These are phyloP conservation scores for Copidosoma floridanum DNA, from an alignment of 1,140 invertebrate species.

Conservation along the genomic window DNA sequence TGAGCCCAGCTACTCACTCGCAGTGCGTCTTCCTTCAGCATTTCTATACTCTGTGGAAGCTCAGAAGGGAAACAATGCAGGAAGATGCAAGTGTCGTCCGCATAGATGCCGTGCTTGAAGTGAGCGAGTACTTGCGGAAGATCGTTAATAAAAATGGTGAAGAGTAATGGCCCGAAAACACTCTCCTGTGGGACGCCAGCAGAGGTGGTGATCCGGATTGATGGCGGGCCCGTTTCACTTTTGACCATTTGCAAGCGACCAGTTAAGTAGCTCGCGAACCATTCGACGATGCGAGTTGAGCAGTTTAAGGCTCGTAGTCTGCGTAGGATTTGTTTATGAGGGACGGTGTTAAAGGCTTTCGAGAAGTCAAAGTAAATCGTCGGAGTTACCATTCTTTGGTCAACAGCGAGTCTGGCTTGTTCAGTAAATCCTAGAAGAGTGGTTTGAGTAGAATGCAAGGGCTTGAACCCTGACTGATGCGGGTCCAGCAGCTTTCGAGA, in stretches of 20 bases:
- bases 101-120: too few relatives aligned
- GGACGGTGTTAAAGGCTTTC: too few relatives aligned
- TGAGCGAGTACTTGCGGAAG: background rate
- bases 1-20: too few relatives aligned
- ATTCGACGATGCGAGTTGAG: constrained; percentile 36
- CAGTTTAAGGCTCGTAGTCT: too few relatives aligned
- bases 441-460: constrained; percentile 34
- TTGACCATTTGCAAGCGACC: background rate
- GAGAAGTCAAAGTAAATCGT: constrained; percentile 42
- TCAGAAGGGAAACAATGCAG: background rate
- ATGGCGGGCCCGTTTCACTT: too few relatives aligned
- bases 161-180: background rate
- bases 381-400: constrained; percentile 33
- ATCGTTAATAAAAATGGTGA: constrained; percentile 1
- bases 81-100: background rate
- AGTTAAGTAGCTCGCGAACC: background rate
- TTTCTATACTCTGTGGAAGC: too few relatives aligned
- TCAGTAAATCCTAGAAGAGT: too few relatives aligned
- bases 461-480: constrained; percentile 40
- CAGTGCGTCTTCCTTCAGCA: too few relatives aligned
- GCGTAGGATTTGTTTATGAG: too few relatives aligned
- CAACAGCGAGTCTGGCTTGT: constrained; percentile 34
- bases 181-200: background rate
- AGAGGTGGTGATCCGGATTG: too few relatives aligned
- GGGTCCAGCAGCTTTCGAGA: too few relatives aligned